Conservation (phyloP, 2,797 vertebrate genomes). For the Enteromius radiatus region DNA sequence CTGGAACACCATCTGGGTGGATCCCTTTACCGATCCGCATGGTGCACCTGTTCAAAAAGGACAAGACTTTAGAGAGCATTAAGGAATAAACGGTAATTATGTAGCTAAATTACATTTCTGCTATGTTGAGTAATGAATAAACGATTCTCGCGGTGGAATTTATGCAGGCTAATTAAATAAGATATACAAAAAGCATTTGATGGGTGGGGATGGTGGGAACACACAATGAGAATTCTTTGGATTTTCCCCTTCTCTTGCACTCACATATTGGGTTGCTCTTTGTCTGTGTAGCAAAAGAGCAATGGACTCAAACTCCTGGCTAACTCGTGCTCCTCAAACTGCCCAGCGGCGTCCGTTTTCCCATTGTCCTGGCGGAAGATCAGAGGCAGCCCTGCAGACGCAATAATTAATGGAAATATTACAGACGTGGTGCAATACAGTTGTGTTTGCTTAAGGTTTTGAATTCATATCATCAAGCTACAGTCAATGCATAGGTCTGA, state of each 20-base stretch:
- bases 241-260: conserved; percentile 61
- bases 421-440: background rate
- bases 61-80: conserved; percentile 9
- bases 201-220: background rate
- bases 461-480: conserved; percentile 6
- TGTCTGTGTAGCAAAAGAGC: conserved; percentile 95
- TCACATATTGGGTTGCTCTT: conserved; percentile 95
- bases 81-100: background rate
- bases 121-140: background rate
- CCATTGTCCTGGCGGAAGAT: conserved; percentile 98
- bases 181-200: conserved; percentile 19
- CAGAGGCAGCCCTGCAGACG: conserved; percentile 86
- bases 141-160: background rate
- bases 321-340: conserved; percentile 97
- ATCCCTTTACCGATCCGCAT: conserved; percentile 95
- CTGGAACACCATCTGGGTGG: conserved; percentile 92
- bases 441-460: background rate
- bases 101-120: conserved; percentile 8
- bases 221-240: conserved; percentile 1
- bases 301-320: conserved; percentile 95
- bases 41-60: conserved; percentile 83
- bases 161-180: conserved; percentile 1
- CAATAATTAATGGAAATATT: conserved; percentile 25
- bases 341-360: conserved; percentile 90
- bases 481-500: background rate